Evolutionary conservation across 1,140 invertebrate genomes (phyloP).

Genomic region (Hestina assimilis): DNA sequence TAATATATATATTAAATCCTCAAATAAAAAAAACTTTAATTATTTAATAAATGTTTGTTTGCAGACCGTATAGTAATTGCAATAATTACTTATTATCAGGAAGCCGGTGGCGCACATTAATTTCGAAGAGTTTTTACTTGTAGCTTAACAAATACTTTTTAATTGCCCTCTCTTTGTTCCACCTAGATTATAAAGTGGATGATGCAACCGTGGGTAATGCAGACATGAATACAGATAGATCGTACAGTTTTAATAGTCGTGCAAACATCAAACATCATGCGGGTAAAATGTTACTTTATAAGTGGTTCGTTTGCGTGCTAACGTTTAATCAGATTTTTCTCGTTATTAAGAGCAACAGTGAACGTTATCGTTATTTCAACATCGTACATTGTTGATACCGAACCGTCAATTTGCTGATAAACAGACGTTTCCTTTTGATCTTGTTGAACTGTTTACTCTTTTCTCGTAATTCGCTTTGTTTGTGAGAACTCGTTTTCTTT

Average conservation of each 20-base stretch:
- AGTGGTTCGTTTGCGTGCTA: slow-evolving; percentile 44
- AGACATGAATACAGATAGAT: slow-evolving; percentile 27
- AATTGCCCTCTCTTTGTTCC: slow-evolving; percentile 67
- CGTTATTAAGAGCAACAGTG: slow-evolving; percentile 34
- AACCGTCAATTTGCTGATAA: slow-evolving; percentile 25
- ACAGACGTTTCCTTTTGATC: slow-evolving; percentile 6
- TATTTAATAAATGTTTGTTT: slow-evolving; percentile 22
- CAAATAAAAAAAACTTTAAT: slow-evolving; percentile 19
- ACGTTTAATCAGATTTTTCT: slow-evolving; percentile 45
- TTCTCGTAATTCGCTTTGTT: slow-evolving; percentile 7
- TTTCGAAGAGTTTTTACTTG: slow-evolving; percentile 62
- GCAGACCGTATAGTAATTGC: slow-evolving; percentile 66
- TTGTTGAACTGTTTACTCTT: slow-evolving; percentile 9
- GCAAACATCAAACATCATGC: slow-evolving; percentile 34
- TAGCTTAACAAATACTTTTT: slow-evolving; percentile 69
- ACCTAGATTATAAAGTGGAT: slow-evolving; percentile 52
- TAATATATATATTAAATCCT: too few relatives aligned
- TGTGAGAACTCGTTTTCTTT: slow-evolving; percentile 5
- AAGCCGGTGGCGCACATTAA: slow-evolving; percentile 64
- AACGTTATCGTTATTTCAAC: slow-evolving; percentile 30
- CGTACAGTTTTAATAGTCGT: slow-evolving; percentile 58
- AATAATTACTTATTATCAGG: slow-evolving; percentile 73
- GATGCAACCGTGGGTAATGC: slow-evolving; percentile 57
- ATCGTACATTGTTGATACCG: slow-evolving; percentile 27
- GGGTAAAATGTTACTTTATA: slow-evolving; percentile 41